Conservation (phyloP, 2,113 vertebrate genomes). For the Balaenoptera acutorostrata region DNA sequence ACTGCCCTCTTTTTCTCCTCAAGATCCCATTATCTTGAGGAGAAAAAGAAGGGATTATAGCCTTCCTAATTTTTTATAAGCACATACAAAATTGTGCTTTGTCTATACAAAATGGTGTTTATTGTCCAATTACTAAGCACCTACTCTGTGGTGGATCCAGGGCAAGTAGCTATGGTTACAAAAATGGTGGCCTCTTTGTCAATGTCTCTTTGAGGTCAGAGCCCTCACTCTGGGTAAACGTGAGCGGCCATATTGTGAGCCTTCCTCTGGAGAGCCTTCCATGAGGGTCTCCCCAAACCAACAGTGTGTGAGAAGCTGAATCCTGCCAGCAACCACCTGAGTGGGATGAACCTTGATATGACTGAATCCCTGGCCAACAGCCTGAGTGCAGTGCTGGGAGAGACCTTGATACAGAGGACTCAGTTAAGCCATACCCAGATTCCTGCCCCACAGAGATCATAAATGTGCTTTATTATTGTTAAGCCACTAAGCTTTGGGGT, state of each 20-base stretch:
- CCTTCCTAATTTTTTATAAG: neutral
- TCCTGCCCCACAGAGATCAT: neutral
- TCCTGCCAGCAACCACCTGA: neutral
- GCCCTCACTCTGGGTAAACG: neutral
- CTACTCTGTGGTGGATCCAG: no score
- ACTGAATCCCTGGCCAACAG: neutral
- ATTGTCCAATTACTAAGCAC: neutral
- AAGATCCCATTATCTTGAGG: neutral
- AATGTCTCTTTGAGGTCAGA: neutral
- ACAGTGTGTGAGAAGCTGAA: neutral
- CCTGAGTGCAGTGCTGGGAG: no score
- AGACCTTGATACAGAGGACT: neutral
- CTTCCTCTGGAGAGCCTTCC: accelerated
- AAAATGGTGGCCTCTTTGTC: no score
- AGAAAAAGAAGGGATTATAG: neutral
- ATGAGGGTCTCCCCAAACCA: no score
- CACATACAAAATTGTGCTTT: neutral
- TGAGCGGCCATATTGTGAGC: neutral
- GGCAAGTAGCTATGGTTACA: accelerated
- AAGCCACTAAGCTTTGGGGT: neutral
- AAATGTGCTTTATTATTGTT: neutral
- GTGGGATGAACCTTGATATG: no score
- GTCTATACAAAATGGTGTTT: neutral
- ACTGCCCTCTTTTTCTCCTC: neutral
- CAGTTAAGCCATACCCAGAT: neutral